A percentile compares a stretch with the other conserved stretches of the same genome.
Conservation (phyloP, 2,888 invertebrate species). For the Athalia circularis region DNA sequence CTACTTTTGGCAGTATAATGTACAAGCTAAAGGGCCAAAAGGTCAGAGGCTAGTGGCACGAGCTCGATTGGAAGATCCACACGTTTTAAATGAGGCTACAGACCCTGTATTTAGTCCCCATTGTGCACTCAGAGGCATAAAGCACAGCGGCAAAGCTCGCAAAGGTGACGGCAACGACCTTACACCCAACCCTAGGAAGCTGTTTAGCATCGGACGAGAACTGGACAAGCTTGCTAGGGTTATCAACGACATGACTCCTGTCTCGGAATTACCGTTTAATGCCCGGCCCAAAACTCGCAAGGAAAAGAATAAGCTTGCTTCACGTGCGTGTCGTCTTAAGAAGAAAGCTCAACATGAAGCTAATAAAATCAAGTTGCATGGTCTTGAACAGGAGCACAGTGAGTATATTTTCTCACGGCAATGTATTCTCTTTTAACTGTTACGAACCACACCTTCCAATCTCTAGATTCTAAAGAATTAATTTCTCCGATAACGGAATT, state of each 20-base stretch:
- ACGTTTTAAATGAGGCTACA: slow-evolving; percentile 91
- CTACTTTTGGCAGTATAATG: slow-evolving; percentile 99
- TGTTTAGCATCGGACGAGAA: slow-evolving; percentile 93
- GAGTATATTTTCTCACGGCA: slow-evolving; percentile 53
- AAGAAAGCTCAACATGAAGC: slow-evolving; percentile 99
- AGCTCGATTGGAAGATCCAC: slow-evolving; percentile 92
- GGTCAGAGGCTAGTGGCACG: slow-evolving; percentile 91
- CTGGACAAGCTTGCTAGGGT: slow-evolving; percentile 92
- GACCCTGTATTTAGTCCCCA: slow-evolving; percentile 97
- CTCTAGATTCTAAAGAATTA: not conserved
- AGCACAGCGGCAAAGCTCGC: slow-evolving; percentile 93
- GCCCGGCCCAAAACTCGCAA: slow-evolving; percentile 94
- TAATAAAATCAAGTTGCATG: slow-evolving; percentile 96
- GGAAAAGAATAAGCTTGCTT: slow-evolving; percentile 98
- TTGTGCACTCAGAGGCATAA: slow-evolving; percentile 92
- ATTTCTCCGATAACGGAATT: slow-evolving; percentile 30
- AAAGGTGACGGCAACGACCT: slow-evolving; percentile 98
- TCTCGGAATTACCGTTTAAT: slow-evolving; percentile 93
- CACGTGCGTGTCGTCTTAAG: slow-evolving; percentile 96
- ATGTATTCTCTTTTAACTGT: not conserved
- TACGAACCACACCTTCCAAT: no score
- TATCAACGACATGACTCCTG: slow-evolving; percentile 97
- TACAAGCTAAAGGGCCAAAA: slow-evolving; percentile 98
- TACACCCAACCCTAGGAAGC: slow-evolving; percentile 94
- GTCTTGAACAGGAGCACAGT: slow-evolving; percentile 96